phyloP scores from a whole-genome alignment of 2,888 invertebrate species.

The Operophtera brumata region DNA sequence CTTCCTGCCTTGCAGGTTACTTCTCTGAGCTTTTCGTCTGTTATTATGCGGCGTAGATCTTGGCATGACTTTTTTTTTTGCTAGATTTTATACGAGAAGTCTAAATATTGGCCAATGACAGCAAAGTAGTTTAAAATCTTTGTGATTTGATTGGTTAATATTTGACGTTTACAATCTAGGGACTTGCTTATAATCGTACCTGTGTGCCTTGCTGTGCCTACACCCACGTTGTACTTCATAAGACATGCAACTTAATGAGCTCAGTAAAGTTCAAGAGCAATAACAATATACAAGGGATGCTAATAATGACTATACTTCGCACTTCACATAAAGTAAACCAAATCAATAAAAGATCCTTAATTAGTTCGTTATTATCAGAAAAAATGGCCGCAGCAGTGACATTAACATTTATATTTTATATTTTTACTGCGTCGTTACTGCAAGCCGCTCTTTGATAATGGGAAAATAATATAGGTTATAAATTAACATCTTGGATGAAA shows the following conservation, averaged over 20 bases:
- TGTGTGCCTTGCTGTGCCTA: no score
- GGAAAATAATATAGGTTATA: constrained; percentile 48
- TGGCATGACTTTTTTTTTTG: not conserved
- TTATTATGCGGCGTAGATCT: no score
- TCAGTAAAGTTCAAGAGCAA: not conserved
- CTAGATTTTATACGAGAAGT: not conserved
- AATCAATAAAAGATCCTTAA: constrained; percentile 5
- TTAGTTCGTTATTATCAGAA: constrained; percentile 1
- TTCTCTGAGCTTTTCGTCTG: no score
- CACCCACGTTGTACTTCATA: no score
- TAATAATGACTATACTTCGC: constrained; percentile 2
- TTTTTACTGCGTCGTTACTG: constrained; percentile 37
- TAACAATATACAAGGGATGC: not conserved
- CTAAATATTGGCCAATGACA: no score
- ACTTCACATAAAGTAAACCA: constrained; percentile 1
- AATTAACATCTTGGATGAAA: constrained; percentile 50
- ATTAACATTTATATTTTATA: constrained; percentile 39
- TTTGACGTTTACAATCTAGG: no score
- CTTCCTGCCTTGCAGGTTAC: no score
- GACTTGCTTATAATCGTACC: no score
- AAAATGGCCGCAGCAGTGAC: constrained; percentile 17
- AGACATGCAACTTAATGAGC: no score
- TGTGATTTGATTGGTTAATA: no score
- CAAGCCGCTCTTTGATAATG: constrained; percentile 40
- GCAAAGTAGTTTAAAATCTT: no score